Conservation (phyloP, 2,888 invertebrate species). For the Liodrosophila aerea region DNA sequence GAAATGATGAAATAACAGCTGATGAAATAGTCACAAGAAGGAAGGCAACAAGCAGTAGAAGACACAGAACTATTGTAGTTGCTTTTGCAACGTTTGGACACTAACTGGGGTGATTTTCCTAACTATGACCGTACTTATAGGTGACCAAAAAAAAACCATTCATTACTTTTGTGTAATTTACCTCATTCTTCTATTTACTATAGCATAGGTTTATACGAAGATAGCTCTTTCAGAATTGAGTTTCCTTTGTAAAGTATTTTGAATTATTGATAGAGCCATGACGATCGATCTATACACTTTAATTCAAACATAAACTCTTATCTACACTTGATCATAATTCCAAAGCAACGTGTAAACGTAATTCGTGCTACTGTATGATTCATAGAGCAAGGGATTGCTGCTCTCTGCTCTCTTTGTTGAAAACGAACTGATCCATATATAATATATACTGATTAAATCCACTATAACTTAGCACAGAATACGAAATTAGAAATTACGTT, state of each 20-base stretch:
- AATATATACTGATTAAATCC: conserved; percentile 12
- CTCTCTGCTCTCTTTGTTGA: background rate
- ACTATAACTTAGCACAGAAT: background rate
- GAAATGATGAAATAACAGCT: conserved; percentile 1
- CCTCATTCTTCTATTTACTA: too few species aligned
- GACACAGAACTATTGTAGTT: background rate
- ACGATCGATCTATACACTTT: too few species aligned
- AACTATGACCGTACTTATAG: conserved; percentile 7
- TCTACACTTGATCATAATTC: too few species aligned
- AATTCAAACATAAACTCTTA: too few species aligned
- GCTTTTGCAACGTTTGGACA: conserved; percentile 14
- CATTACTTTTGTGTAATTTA: too few species aligned
- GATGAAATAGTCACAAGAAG: conserved; percentile 2
- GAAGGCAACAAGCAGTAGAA: too few species aligned
- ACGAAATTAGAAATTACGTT: conserved; percentile 9
- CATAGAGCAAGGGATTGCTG: conserved; percentile 4
- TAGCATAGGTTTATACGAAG: conserved; percentile 16
- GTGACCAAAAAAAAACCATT: conserved; percentile 5
- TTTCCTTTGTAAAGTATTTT: too few species aligned
- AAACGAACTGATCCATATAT: background rate
- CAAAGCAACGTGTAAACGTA: too few species aligned
- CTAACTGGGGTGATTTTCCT: conserved; percentile 17
- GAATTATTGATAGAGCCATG: too few species aligned
- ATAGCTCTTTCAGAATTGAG: too few species aligned
- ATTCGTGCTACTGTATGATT: conserved; percentile 1